Conservation (phyloP, 2,113 vertebrate genomes). For the Tachycineta bicolor region DNA sequence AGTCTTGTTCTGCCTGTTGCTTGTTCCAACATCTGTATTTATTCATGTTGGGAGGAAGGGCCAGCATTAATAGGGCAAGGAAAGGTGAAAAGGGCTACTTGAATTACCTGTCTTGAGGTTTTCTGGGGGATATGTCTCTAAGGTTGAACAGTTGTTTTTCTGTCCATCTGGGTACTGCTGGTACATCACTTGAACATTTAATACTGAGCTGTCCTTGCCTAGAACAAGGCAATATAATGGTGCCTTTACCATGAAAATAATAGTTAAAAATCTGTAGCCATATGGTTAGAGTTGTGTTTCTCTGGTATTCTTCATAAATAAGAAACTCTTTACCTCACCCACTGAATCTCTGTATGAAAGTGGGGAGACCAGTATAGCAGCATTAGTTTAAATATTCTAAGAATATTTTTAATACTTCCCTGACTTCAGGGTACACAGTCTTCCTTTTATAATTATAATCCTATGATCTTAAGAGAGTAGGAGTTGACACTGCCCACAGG, state of each 20-base stretch:
- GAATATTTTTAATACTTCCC: neutral
- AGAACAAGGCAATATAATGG: neutral
- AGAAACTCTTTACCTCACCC: neutral
- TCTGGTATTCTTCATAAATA: neutral
- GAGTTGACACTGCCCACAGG: neutral
- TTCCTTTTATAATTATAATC: slow-evolving; percentile 28
- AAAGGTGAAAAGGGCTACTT: neutral
- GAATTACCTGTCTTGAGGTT: neutral
- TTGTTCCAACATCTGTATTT: slow-evolving; percentile 24
- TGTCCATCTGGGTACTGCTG: neutral
- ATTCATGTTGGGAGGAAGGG: neutral
- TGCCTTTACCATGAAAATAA: neutral
- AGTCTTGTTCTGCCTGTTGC: neutral
- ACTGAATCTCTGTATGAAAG: neutral
- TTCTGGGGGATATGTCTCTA: neutral
- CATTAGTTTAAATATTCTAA: neutral
- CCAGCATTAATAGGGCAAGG: neutral
- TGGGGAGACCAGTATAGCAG: neutral
- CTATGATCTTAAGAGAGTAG: neutral
- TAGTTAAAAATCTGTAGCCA: neutral
- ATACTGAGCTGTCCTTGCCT: neutral
- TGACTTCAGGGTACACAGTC: neutral
- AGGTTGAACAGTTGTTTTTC: neutral
- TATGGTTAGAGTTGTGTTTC: neutral
- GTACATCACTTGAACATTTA: neutral